Evolutionary conservation across 2,888 invertebrate species (phyloP).

Genomic region (Prosopocoilus inquinatus): DNA sequence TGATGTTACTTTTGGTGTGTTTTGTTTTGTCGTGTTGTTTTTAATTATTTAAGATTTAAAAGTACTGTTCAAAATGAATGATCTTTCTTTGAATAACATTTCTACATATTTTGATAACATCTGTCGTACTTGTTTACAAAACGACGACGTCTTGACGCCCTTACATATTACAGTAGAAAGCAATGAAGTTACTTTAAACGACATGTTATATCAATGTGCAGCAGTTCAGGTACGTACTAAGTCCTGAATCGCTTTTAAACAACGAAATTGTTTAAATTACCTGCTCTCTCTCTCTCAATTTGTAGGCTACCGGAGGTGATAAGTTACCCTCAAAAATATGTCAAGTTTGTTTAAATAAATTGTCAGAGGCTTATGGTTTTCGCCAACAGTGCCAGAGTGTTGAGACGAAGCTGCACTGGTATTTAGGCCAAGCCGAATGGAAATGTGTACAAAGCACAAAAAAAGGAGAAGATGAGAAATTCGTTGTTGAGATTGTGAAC

Average conservation of each 20-base stretch:
- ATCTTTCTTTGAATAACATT: too few species aligned
- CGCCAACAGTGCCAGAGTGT: conserved; percentile 34
- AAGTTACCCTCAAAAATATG: conserved; percentile 35
- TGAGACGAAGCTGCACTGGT: conserved; percentile 25
- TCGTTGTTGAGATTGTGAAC: not conserved
- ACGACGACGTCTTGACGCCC: conserved; percentile 24
- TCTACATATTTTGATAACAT: conserved; percentile 11
- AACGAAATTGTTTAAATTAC: too few species aligned
- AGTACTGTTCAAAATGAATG: too few species aligned
- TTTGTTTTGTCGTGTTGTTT: too few species aligned
- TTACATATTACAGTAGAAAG: conserved; percentile 29
- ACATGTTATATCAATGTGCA: conserved; percentile 32
- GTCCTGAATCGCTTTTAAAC: too few species aligned
- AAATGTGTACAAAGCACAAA: not conserved
- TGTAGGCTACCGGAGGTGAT: conserved; percentile 32
- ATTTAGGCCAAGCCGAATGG: not conserved
- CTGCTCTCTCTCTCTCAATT: not conserved
- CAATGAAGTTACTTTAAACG: conserved; percentile 26
- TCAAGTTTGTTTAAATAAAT: conserved; percentile 31
- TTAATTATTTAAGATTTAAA: too few species aligned
- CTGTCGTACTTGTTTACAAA: conserved; percentile 34
- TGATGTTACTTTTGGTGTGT: too few species aligned
- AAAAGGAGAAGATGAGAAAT: not conserved
- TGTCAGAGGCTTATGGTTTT: conserved; percentile 34
- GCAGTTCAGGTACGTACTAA: conserved; percentile 29